Evolutionary conservation across 2,797 vertebrate species (phyloP).

Genomic region (Manis crassicaudata): DNA sequence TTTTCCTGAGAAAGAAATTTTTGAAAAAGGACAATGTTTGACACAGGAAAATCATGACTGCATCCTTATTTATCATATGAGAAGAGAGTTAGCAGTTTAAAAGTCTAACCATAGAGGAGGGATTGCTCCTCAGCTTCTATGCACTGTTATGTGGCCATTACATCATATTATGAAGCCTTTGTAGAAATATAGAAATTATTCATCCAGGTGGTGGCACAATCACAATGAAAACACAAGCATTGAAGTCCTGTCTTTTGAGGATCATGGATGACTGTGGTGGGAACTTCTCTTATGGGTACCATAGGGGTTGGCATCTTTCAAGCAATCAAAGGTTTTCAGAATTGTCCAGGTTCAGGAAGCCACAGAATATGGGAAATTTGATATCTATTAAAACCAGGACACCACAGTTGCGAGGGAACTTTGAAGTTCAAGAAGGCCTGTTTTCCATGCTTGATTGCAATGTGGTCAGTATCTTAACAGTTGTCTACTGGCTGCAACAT

Average conservation of each 20-base stretch:
- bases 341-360: background rate
- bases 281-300: background rate
- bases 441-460: background rate
- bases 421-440: background rate
- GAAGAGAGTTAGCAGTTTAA: background rate
- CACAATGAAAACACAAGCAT: background rate
- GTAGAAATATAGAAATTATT: background rate
- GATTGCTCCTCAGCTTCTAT: background rate
- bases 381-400: background rate
- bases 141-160: background rate
- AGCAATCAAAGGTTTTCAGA: background rate
- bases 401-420: background rate
- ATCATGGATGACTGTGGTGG: background rate
- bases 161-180: background rate
- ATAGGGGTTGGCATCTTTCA: background rate
- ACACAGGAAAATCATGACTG: background rate
- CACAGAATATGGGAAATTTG: background rate
- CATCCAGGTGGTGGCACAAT: background rate
- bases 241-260: background rate
- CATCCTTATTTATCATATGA: background rate
- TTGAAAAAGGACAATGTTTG: background rate
- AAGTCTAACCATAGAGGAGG: background rate
- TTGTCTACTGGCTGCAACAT: background rate
- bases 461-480: background rate
- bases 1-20: background rate